These are phyloP conservation scores for Ophioderma brevispina DNA, from an alignment of 35 echinoderm and acorn worm genomes.

Conservation along the genomic window DNA sequence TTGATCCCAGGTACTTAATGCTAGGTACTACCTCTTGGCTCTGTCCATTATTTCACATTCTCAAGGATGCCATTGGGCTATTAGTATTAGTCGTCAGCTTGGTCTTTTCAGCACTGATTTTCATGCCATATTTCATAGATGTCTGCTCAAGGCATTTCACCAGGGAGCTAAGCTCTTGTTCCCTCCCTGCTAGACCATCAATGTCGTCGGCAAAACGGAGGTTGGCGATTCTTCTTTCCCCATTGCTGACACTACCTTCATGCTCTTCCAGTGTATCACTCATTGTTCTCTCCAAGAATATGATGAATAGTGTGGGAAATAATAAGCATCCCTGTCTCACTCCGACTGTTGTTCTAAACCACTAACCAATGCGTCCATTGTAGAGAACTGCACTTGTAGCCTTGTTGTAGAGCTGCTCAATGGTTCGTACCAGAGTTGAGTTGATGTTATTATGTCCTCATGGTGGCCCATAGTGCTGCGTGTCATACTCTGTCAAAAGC, in stretches of 20 bases:
- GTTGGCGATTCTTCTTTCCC: slow-evolving; percentile 53
- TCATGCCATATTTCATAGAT: slow-evolving; percentile 16
- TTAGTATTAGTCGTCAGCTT: slow-evolving; percentile 26
- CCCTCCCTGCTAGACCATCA: slow-evolving; percentile 46
- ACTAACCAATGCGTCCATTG: slow-evolving; percentile 20
- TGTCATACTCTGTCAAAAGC: slow-evolving; percentile 60
- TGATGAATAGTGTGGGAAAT: slow-evolving; percentile 58
- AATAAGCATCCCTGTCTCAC: slow-evolving; percentile 63
- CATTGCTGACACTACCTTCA: slow-evolving; percentile 53
- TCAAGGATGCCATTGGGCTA: not conserved
- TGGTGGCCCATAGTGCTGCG: not conserved
- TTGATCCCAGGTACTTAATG: slow-evolving; percentile 32
- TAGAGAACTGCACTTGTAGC: slow-evolving; percentile 34
- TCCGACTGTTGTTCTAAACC: slow-evolving; percentile 15
- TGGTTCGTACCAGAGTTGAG: not conserved
- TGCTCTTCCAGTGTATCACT: slow-evolving; percentile 59
- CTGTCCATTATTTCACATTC: not conserved
- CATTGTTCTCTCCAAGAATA: slow-evolving; percentile 67
- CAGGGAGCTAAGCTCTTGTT: not conserved
- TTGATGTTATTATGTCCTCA: slow-evolving; percentile 4
- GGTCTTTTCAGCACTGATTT: slow-evolving; percentile 42
- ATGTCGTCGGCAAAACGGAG: slow-evolving; percentile 66
- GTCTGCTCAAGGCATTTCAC: slow-evolving; percentile 5
- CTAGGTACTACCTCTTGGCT: not conserved
- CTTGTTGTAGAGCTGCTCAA: slow-evolving; percentile 13